Evolutionary conservation across 2,797 vertebrate genomes (phyloP).

Genomic region (Gymnoscopelus braueri): DNA sequence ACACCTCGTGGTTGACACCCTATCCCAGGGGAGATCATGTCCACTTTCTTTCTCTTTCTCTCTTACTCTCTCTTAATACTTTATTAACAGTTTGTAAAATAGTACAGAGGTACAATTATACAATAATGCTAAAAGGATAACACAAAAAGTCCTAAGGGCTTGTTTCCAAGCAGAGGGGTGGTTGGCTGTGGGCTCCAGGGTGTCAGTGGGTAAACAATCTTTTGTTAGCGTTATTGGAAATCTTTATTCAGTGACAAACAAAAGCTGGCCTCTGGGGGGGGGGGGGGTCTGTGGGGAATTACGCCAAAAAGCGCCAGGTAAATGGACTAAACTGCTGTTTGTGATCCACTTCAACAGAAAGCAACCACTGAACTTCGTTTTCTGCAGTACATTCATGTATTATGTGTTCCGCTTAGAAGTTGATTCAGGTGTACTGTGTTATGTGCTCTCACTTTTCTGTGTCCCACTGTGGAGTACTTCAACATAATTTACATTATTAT

Average conservation of each 20-base stretch:
- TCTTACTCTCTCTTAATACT: neutral
- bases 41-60: neutral
- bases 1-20: neutral
- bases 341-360: neutral
- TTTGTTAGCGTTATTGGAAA: neutral
- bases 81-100: too few species aligned
- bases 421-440: too few species aligned
- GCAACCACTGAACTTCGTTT: neutral
- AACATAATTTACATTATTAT: too few species aligned
- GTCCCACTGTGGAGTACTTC: too few species aligned
- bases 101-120: too few species aligned
- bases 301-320: neutral
- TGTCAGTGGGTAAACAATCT: neutral
- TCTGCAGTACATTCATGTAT: too few species aligned
- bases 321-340: neutral
- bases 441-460: too few species aligned
- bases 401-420: too few species aligned
- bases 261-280: neutral
- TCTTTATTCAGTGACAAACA: constrained; percentile 1
- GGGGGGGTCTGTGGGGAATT: constrained; percentile 4
- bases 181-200: too few species aligned
- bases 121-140: too few species aligned
- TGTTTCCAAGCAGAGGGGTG: neutral
- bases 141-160: too few species aligned
- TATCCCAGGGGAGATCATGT: neutral